Conservation (phyloP, 2,797 vertebrate species). For the Iguana delicatissima region DNA sequence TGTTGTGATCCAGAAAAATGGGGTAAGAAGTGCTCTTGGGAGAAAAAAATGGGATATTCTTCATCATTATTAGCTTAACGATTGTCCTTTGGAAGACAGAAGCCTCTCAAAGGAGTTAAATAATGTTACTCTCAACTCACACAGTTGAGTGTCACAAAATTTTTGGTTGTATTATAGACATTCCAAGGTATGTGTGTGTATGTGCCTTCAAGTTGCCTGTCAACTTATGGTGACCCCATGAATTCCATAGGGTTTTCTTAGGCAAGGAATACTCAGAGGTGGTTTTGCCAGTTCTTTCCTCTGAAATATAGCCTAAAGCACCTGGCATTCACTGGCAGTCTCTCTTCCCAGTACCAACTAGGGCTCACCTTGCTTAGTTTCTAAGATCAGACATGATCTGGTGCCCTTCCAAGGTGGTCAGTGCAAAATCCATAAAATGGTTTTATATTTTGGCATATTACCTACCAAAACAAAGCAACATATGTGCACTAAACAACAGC, state of each 20-base stretch:
- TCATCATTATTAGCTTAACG: neutral
- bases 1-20: neutral
- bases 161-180: neutral
- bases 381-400: too few species aligned
- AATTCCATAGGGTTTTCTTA: too few species aligned
- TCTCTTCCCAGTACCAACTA: too few species aligned
- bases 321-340: too few species aligned
- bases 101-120: constrained; percentile 1
- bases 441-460: neutral
- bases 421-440: neutral
- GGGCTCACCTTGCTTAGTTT: neutral
- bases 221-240: too few species aligned
- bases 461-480: neutral
- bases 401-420: neutral
- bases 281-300: too few species aligned
- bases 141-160: neutral
- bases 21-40: neutral
- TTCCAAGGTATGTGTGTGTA: neutral
- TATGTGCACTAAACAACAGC: neutral
- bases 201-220: too few species aligned
- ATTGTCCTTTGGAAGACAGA: neutral
- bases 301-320: too few species aligned
- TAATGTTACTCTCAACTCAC: neutral
- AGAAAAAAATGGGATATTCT: neutral
- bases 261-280: too few species aligned